phyloP scores from a whole-genome alignment of 2,797 vertebrate genomes.

The Hippopotamyrus pictus region DNA sequence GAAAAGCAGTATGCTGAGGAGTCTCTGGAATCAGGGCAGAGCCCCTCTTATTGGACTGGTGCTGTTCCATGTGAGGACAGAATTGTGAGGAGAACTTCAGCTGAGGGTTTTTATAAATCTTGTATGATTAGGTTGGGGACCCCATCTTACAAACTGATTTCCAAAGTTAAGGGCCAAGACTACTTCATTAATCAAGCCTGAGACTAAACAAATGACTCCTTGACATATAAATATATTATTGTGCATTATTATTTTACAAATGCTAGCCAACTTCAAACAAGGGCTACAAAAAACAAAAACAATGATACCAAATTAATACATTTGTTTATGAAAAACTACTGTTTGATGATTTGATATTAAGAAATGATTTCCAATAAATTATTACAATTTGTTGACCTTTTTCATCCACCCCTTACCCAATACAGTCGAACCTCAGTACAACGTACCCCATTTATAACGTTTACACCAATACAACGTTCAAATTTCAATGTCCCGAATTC shows the following conservation, averaged over 20 bases:
- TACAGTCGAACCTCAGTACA: too few relatives aligned
- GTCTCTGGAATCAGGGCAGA: not conserved
- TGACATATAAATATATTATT: not conserved
- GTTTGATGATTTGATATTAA: not conserved
- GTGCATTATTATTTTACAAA: not conserved
- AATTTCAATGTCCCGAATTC: too few relatives aligned
- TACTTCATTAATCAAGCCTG: not conserved
- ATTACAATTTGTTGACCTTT: not conserved
- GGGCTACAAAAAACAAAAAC: not conserved
- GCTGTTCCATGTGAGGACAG: not conserved
- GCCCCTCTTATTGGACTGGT: not conserved
- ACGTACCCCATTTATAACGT: too few relatives aligned
- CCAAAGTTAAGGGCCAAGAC: not conserved
- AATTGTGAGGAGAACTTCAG: not conserved
- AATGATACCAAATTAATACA: not conserved
- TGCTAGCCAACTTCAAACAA: not conserved
- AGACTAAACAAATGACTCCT: not conserved
- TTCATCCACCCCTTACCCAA: not conserved
- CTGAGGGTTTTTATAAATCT: not conserved
- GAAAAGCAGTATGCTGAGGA: not conserved
- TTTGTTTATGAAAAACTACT: not conserved
- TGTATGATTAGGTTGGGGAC: not conserved
- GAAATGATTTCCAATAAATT: not conserved
- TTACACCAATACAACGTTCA: too few relatives aligned
- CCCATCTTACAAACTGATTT: not conserved